Base-by-base conservation (phyloP, 1,140 invertebrate species). In the Phthorimaea operculella region DNA sequence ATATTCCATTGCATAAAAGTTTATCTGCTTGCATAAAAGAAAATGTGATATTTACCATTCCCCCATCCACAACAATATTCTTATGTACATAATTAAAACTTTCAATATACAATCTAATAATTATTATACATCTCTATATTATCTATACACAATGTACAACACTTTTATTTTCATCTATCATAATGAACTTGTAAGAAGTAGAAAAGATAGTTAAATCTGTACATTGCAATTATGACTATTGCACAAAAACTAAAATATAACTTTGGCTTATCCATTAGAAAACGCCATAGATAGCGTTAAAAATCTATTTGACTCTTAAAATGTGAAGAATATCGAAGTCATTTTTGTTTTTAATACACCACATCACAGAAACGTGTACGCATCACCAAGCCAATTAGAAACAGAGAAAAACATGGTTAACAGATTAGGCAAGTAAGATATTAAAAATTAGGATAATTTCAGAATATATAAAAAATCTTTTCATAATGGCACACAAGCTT, bases 171-270 rank as follows among this genome's bases (percentile, higher is more conserved):
- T 60, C 54, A 63, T 72, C 63, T 55, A 57, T 58, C 48, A 60
- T 58, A 58, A 64, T 62, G 58, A 64, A 64, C 63, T 68, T 62
- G 67, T 65, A 57, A 69, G 57, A 67, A 65, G 71, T 74, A 76
- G 58, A 59, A 54, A 53, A 48, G 42, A 51, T 56, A 51, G 36
- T 47, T 53, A 52, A 71, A 74, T 74, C 79, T 81, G 73, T 84
- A 84, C 79, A 83, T 77, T 76, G 79, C 81, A 84, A 84, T 79
- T 4, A 70, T 54, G 58, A 59, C 68, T 84, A 84, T 84, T 84
- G 81, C 81, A 84, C 81, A 79, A 75, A 68, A 73, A 72, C 73
- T 78, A 80, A 82, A 79, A 64, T 76, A 75, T 83, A 81, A 79
- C 81, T 84, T 84, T 84, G 81, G 81, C 81, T 84, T 83, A 82